Percentiles rank a stretch among this genome's conserved stretches.
Evolutionary conservation across 23 tunicate genomes (phyloP).

Genomic region (Corella eumyota): DNA sequence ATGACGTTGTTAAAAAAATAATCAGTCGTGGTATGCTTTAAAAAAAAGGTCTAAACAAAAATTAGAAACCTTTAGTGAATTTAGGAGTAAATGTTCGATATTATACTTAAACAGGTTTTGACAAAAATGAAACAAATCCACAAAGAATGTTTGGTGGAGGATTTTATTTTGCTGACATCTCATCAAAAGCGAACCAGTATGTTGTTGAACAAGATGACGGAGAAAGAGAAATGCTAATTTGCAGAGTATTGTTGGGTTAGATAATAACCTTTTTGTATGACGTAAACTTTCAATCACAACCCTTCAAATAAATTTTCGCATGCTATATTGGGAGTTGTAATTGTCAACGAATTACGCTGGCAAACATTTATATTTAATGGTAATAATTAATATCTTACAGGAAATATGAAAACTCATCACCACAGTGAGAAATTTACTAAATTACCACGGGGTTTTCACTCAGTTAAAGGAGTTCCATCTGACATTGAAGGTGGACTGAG

Average conservation of each 20-base stretch:
- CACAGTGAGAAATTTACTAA: slow-evolving; percentile 7
- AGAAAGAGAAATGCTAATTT: slow-evolving; percentile 15
- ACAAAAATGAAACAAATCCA: slow-evolving; percentile 39
- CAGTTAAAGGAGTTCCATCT: slow-evolving; percentile 26
- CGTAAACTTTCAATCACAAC: too few relatives aligned
- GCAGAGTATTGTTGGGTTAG: slow-evolving; percentile 27
- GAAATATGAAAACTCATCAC: slow-evolving; percentile 10
- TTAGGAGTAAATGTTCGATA: too few relatives aligned
- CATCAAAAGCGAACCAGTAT: slow-evolving; percentile 42
- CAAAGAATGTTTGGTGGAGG: slow-evolving; percentile 43
- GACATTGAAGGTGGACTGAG: slow-evolving; percentile 14
- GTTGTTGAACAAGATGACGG: slow-evolving; percentile 4
- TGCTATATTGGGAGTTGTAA: too few relatives aligned
- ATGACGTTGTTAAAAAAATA: too few relatives aligned
- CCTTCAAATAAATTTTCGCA: too few relatives aligned
- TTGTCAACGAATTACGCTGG: too few relatives aligned
- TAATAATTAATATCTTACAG: too few relatives aligned
- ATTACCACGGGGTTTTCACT: slow-evolving; percentile 14
- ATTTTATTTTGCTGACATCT: slow-evolving; percentile 27
- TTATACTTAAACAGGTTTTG: too few relatives aligned
- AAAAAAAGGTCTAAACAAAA: too few relatives aligned
- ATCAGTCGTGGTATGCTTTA: too few relatives aligned
- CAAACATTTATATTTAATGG: too few relatives aligned
- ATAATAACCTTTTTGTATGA: neutral
- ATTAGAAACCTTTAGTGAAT: too few relatives aligned